phyloP scores from a whole-genome alignment of 2,113 vertebrate genomes.

The Aphyosemion australe region DNA sequence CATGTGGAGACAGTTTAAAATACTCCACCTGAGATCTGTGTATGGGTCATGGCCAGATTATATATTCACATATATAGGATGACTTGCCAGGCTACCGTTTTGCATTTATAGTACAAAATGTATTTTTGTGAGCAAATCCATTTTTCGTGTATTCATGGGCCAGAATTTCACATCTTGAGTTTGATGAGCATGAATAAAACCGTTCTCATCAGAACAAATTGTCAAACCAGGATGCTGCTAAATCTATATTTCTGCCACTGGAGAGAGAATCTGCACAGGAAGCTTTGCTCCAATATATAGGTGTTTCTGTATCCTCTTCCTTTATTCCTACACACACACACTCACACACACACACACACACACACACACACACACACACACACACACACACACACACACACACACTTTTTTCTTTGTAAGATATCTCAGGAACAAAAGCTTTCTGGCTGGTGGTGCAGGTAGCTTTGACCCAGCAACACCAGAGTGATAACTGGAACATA shows the following conservation, averaged over 20 bases:
- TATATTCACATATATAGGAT: no score
- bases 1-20: no score
- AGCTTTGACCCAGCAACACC: neutral
- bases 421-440: neutral
- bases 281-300: constrained; percentile 1
- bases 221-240: neutral
- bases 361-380: neutral
- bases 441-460: neutral
- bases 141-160: constrained; percentile 22
- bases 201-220: neutral
- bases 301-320: neutral
- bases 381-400: neutral
- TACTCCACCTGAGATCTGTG: no score
- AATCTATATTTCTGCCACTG: neutral
- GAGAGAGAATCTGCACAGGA: neutral
- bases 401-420: neutral
- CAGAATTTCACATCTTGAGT: constrained; percentile 34
- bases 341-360: neutral
- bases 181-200: constrained; percentile 14
- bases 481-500: neutral
- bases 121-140: neutral
- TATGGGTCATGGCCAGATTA: no score
- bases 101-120: no score
- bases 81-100: no score
- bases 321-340: neutral